phyloP scores from a whole-genome alignment of 2,888 invertebrate species.

The Silvanus unidentatus region DNA sequence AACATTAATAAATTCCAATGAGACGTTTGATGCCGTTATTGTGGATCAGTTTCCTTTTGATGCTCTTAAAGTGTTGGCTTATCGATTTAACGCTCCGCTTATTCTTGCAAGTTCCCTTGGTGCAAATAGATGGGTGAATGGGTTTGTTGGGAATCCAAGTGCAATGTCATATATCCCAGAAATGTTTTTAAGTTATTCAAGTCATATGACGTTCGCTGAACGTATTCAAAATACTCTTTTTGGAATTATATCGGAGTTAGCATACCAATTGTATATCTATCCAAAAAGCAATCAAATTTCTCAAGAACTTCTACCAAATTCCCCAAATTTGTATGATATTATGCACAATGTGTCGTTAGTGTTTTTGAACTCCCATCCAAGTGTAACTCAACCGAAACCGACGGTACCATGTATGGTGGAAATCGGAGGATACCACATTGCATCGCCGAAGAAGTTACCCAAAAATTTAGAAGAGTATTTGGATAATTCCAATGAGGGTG shows the following conservation, averaged over 20 bases:
- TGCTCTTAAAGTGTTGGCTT: slow-evolving; percentile 40
- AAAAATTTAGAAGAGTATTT: slow-evolving; percentile 43
- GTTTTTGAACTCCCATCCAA: slow-evolving; percentile 44
- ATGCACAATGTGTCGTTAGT: slow-evolving; percentile 31
- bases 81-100: slow-evolving; percentile 36
- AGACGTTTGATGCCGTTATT: slow-evolving; percentile 36
- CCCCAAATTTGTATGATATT: slow-evolving; percentile 22
- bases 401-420: slow-evolving; percentile 35
- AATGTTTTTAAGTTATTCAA: slow-evolving; percentile 41
- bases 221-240: slow-evolving; percentile 47
- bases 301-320: slow-evolving; percentile 23
- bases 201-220: slow-evolving; percentile 47
- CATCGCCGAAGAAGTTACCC: slow-evolving; percentile 43
- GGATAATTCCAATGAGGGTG: slow-evolving; percentile 46
- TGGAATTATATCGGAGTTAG: not conserved
- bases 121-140: slow-evolving; percentile 45
- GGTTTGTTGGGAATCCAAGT: slow-evolving; percentile 46
- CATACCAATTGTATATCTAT: slow-evolving; percentile 22
- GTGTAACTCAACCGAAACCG: slow-evolving; percentile 47
- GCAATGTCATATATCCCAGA: slow-evolving; percentile 51
- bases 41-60: slow-evolving; percentile 47
- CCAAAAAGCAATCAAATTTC: slow-evolving; percentile 23
- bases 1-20: slow-evolving; percentile 23
- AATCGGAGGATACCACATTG: slow-evolving; percentile 40
- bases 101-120: slow-evolving; percentile 44